Evolutionary conservation across 2,888 invertebrate species (phyloP), one percentile per base, ranked within the genome.

Genomic region (Diaperis boleti): DNA sequence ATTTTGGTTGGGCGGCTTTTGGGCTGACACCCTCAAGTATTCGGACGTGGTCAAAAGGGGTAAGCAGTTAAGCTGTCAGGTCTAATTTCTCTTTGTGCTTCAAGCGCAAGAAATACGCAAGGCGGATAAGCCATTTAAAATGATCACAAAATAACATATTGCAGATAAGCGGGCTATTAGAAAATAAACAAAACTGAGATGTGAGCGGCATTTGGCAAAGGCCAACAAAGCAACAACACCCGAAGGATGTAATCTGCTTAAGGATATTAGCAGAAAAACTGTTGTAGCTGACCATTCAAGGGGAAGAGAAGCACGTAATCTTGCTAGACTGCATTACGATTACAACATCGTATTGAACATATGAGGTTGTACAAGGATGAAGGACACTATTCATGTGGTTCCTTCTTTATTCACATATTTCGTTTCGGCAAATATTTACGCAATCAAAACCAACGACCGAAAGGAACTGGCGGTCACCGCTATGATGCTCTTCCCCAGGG

Each of bases 61-160:
- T n/a, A n/a, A n/a, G 42, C n/a, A 17, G 8, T 45, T 3, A 45
- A 13, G 29, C 57, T 72, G 75, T 74, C 74, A 68, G 60, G 61
- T 67, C 50, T 42, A 68, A 74, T 75, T 72, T 66, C 20, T 20
- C 26, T 6, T 26, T n/a, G n/a, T n/a, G n/a, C n/a, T n/a, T n/a
- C n/a, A n/a, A n/a, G n/a, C n/a, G n/a, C n/a, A n/a, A 26, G 68
- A 70, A 72, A 69, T 74, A 68, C 72, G 71, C 67, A 70, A 76
- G 78, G 78, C 76, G 78, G 78, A 72, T 80, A 80, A 80, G 73
- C 79, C 80, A 77, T 79, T 80, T 79, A 80, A 78, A 79, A 67
- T 72, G 74, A 79, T 78, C 78, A 68, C 56, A 60, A 50, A 60
- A 60, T 66, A 73, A 72, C 72, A 69, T 68, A 62, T 65, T 60